These are phyloP conservation scores for Caenorhabditis sp. DNA, from an alignment of 2,888 invertebrate species.

Conservation along the genomic window DNA sequence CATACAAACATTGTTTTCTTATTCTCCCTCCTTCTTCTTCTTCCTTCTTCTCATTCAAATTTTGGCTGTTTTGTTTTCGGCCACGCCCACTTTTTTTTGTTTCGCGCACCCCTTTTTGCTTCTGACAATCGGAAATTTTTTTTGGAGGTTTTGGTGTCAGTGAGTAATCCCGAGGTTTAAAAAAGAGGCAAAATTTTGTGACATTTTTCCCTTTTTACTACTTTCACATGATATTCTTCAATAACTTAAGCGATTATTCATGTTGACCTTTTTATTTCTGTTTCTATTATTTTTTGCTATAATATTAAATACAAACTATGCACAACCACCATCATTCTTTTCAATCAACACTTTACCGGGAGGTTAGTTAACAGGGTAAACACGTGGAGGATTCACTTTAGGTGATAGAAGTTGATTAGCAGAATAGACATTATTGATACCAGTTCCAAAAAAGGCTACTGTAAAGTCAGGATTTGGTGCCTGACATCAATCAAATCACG, in stretches of 20 bases:
- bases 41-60: background rate
- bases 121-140: background rate
- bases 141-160: background rate
- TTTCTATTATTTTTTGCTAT: background rate
- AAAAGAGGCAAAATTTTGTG: background rate
- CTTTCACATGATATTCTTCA: background rate
- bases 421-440: too few relatives aligned
- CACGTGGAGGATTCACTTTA: too few relatives aligned
- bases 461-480: too few relatives aligned
- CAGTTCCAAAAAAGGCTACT: too few relatives aligned
- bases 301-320: background rate
- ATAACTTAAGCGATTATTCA: background rate
- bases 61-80: background rate
- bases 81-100: conserved; percentile 1
- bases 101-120: background rate
- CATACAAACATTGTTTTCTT: background rate
- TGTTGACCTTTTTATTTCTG: background rate
- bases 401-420: too few relatives aligned
- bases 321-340: conserved; percentile 33
- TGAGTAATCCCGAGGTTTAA: background rate
- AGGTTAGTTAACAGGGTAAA: conserved; percentile 27
- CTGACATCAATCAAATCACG: too few relatives aligned
- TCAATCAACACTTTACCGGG: conserved; percentile 32
- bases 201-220: background rate
- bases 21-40: background rate